Base-by-base conservation (phyloP, 1,140 invertebrate species). In the Eulimnadia texana region DNA sequence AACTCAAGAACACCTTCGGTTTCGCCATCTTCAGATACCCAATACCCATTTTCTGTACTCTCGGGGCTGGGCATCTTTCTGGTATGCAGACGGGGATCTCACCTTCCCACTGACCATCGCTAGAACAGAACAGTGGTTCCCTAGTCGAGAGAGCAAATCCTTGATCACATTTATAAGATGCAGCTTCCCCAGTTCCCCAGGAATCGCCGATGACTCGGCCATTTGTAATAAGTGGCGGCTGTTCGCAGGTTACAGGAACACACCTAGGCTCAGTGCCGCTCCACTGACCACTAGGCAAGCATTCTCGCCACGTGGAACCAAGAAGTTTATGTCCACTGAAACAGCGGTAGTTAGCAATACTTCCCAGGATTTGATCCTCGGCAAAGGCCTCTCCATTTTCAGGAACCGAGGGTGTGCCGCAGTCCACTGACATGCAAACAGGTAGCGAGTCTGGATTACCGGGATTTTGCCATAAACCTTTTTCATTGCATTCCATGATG, bases 51-150 rank as follows among this genome's bases (percentile, higher is more conserved):
- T 3, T 27, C 54, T 47, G 74, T 66, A 3, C 16, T 9, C n/a
- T 69, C 67, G 71, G 70, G 6, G 61, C 13, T 9, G 62, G 57
- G 58, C 74, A 75, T 9, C 52, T 65, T 52, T 70, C 66, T 3
- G 66, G 67, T 28, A 67, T 62, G 66, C 73, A 76, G 0, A 24
- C 50, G 6, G 72, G 70, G 3, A 52, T 49, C 1, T 60, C 63
- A 1, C 67, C 69, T 23, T 69, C 67, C 73, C 73, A 74, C 16
- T 62, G 58, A 3, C 73, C 72, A 54, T 65, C 64, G 52, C 69
- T 70, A 16, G 68, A 67, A 51, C 74, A 76, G 29, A 70, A 68
- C 20, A 65, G 61, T 0, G 66, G 67, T 0, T 60, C 58, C 11
- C 62, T 42, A 0, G 72, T 72, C 3, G 65, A 59, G 0, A 72